Evolutionary conservation across 1,140 invertebrate species (phyloP).

Genomic region (Pseudomyrmex concolor): DNA sequence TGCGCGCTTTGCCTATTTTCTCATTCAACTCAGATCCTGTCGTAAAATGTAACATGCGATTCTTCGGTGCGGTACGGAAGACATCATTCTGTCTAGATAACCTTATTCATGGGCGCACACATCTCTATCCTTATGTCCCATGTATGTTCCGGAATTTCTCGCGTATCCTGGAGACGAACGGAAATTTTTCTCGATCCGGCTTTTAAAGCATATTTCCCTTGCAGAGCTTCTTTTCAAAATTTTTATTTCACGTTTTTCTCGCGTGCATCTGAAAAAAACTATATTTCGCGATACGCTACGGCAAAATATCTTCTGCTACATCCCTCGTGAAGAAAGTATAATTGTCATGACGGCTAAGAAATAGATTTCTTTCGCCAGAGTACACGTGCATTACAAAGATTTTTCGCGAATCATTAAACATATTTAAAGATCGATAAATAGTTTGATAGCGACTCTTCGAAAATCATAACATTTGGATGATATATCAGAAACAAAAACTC

Average conservation of each 20-base stretch:
- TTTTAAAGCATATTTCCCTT: constrained; percentile 44
- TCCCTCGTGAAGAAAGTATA: constrained; percentile 1
- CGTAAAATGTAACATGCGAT: constrained; percentile 48
- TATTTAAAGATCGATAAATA: neutral
- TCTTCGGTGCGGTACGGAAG: constrained; percentile 28
- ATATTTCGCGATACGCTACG: neutral
- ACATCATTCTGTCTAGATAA: constrained; percentile 48
- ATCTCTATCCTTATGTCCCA: constrained; percentile 26
- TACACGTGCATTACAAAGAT: constrained; percentile 9
- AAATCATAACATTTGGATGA: constrained; percentile 3
- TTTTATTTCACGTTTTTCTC: constrained; percentile 25
- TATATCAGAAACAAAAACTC: neutral
- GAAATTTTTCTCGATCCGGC: constrained; percentile 49
- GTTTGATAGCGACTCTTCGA: neutral
- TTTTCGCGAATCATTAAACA: neutral
- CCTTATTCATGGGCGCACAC: constrained; percentile 33
- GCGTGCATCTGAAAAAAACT: neutral
- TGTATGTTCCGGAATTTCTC: constrained; percentile 37
- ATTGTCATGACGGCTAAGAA: constrained; percentile 21
- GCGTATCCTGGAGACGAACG: constrained; percentile 9
- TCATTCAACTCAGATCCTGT: constrained; percentile 43
- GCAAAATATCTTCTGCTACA: neutral
- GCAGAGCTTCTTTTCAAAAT: constrained; percentile 27
- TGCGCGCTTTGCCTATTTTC: constrained; percentile 18
- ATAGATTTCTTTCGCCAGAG: constrained; percentile 28